A percentile compares a stretch with the other conserved stretches of the same genome.
phyloP scores from a whole-genome alignment of 2,888 invertebrate species.

The Hemithea aestivaria region DNA sequence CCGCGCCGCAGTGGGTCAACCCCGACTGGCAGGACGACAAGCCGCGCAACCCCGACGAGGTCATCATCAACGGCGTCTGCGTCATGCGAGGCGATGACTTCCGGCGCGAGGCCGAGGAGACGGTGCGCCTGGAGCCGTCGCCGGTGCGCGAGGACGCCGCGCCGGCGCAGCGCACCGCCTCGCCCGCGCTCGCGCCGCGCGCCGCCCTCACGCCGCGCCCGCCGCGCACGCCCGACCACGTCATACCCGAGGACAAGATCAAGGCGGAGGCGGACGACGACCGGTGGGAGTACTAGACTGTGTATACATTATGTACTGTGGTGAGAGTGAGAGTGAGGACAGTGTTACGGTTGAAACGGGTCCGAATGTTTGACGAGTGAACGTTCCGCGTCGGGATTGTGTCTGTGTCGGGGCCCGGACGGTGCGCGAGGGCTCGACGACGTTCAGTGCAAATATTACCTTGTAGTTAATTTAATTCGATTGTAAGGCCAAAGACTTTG shows the following conservation, averaged over 20 bases:
- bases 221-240: slow-evolving; percentile 46
- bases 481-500: slow-evolving; percentile 76
- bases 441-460: slow-evolving; percentile 53
- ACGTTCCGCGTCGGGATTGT: slow-evolving; percentile 6
- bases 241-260: slow-evolving; percentile 71
- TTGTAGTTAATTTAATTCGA: slow-evolving; percentile 47
- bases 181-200: slow-evolving; percentile 43
- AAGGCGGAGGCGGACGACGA: slow-evolving; percentile 81
- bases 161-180: slow-evolving; percentile 79
- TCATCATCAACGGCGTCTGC: slow-evolving; percentile 96
- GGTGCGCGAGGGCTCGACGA: slow-evolving; percentile 27
- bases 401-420: slow-evolving; percentile 29
- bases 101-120: slow-evolving; percentile 81
- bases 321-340: too few species aligned
- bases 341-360: slow-evolving; percentile 40
- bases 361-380: slow-evolving; percentile 32
- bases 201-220: slow-evolving; percentile 39
- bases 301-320: too few species aligned
- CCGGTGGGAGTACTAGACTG: slow-evolving; percentile 79
- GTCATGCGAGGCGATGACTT: slow-evolving; percentile 93
- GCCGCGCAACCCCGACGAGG: slow-evolving; percentile 82
- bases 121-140: slow-evolving; percentile 62
- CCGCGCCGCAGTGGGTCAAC: slow-evolving; percentile 98
- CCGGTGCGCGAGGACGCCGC: slow-evolving; percentile 87
- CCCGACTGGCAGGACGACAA: slow-evolving; percentile 92